phyloP scores from a whole-genome alignment of 2,113 vertebrate genomes.

The Aegypius monachus region DNA sequence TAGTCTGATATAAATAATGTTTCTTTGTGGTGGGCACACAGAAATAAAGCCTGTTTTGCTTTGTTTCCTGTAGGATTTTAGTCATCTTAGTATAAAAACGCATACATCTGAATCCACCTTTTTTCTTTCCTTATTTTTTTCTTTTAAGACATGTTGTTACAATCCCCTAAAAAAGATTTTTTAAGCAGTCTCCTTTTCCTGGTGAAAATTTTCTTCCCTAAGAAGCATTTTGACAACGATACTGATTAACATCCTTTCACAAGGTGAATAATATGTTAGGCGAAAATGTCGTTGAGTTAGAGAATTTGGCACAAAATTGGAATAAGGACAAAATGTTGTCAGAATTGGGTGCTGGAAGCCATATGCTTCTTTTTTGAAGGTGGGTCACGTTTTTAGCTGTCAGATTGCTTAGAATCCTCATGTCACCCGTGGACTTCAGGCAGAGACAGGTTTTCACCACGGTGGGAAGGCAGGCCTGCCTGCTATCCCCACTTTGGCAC shows the following conservation, averaged over 20 bases:
- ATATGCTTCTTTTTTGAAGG: constrained; percentile 62
- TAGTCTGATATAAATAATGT: neutral
- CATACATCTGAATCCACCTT: neutral
- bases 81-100: neutral
- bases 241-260: constrained; percentile 53
- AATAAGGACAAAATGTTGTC: constrained; percentile 65
- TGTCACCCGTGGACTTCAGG: constrained; percentile 13
- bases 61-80: neutral
- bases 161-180: neutral
- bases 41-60: neutral
- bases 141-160: neutral
- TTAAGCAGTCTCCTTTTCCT: neutral
- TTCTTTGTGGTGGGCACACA: neutral
- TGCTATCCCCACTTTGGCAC: constrained; percentile 4
- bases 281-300: constrained; percentile 35
- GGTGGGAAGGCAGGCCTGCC: constrained; percentile 7
- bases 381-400: constrained; percentile 62
- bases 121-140: neutral
- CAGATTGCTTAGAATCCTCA: constrained; percentile 44
- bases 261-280: constrained; percentile 61
- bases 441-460: constrained; percentile 48
- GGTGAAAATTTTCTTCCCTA: neutral
- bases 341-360: constrained; percentile 60
- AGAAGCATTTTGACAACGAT: constrained; percentile 38
- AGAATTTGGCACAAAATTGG: constrained; percentile 67